Evolutionary conservation across 2,113 vertebrate genomes (phyloP).

Genomic region (Columba livia): DNA sequence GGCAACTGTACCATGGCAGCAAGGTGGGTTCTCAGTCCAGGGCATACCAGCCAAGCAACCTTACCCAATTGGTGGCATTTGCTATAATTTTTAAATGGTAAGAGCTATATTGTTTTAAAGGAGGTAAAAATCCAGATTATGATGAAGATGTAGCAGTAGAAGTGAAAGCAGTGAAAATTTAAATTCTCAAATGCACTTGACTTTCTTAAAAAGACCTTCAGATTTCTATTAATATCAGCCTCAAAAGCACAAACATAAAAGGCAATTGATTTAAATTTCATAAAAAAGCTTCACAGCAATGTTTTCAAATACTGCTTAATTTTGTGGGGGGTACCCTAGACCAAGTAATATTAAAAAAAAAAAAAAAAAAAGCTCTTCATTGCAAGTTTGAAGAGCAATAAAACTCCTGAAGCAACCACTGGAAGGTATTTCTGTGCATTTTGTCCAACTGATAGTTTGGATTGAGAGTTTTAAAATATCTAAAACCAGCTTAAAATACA

Average conservation of each 20-base stretch:
- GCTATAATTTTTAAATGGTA: not conserved
- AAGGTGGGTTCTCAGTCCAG: not conserved
- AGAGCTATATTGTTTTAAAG: not conserved
- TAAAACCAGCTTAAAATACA: not conserved
- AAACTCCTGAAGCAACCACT: not conserved
- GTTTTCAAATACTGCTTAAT: not conserved
- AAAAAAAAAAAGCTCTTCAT: not conserved
- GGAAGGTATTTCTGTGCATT: not conserved
- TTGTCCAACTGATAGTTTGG: not conserved
- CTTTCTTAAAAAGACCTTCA: not conserved
- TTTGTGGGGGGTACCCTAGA: not conserved
- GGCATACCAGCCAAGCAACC: not conserved
- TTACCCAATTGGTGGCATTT: fast-evolving
- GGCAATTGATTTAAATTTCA: not conserved
- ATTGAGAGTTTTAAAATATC: not conserved
- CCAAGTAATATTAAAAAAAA: not conserved
- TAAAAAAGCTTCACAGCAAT: not conserved
- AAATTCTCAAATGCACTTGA: not conserved
- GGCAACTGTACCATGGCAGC: not conserved
- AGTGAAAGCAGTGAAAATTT: not conserved
- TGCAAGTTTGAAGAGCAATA: not conserved
- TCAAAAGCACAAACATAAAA: not conserved
- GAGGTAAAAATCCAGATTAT: not conserved
- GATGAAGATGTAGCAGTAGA: not conserved
- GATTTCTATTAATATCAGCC: not conserved